Conservation (phyloP, 2,113 vertebrate genomes). For the Saguinus midas region DNA sequence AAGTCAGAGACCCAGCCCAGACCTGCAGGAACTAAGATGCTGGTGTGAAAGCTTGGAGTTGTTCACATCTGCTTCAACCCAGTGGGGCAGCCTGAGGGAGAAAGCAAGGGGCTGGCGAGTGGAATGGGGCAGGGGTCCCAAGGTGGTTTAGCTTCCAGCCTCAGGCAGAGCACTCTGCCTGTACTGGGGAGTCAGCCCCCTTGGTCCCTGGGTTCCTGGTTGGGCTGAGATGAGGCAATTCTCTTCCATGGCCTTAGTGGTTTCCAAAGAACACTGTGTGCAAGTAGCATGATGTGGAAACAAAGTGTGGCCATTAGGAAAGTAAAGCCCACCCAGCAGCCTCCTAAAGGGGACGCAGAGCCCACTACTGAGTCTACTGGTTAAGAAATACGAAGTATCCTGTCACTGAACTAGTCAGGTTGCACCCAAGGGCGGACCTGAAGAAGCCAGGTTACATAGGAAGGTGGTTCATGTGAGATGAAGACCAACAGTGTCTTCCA, state of each 20-base stretch:
- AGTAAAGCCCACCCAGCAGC: not conserved
- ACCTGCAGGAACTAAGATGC: not conserved
- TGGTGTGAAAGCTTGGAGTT: not conserved
- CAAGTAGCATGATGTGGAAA: rapidly evolving
- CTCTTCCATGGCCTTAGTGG: not conserved
- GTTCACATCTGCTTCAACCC: not conserved
- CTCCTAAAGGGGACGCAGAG: not conserved
- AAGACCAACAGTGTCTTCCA: not conserved
- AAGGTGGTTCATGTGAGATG: not conserved
- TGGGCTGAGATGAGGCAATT: not conserved
- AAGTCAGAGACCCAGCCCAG: not conserved
- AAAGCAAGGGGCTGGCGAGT: rapidly evolving
- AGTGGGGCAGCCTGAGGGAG: not conserved
- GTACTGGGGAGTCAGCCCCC: not conserved
- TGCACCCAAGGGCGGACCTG: not conserved
- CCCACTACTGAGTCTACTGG: rapidly evolving
- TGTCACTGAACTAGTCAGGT: not conserved
- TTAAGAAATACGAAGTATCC: not conserved
- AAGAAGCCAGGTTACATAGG: not conserved
- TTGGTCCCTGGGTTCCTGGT: not conserved
- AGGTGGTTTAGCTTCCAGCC: not conserved
- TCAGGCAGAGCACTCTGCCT: not conserved
- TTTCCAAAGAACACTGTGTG: not conserved
- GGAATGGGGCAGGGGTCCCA: rapidly evolving
- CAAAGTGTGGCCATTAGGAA: not conserved